Base-by-base conservation (phyloP, 2,888 invertebrate genomes). In the Pemphredon lugubris region DNA sequence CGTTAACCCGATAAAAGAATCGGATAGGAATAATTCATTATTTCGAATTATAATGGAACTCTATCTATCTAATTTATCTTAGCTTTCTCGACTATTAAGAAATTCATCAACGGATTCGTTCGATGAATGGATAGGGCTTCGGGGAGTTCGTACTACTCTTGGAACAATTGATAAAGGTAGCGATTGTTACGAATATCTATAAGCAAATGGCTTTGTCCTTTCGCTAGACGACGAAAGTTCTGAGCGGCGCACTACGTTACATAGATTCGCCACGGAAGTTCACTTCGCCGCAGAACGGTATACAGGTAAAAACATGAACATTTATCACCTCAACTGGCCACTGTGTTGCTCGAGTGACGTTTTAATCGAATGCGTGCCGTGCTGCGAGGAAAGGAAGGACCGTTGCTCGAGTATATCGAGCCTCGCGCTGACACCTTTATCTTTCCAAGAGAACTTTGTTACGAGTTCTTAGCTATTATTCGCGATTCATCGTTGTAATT, bases 11-110 rank as follows among this genome's bases (percentile, higher is more conserved):
- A n/a, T n/a, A n/a, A n/a, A n/a, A n/a, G n/a, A n/a, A n/a, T n/a
- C n/a, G n/a, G n/a, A n/a, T n/a, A n/a, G n/a, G n/a, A n/a, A n/a
- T n/a, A n/a, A n/a, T n/a, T n/a, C n/a, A n/a, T n/a, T n/a, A n/a
- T n/a, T n/a, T n/a, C n/a, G n/a, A 7, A 34, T 11, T n/a, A 11
- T 34, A 34, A n/a, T n/a, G n/a, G 11, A 11, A n/a, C 21, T 11
- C 34, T 64, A 64, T 72, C 72, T 16, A 26, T 34, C 14, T 64
- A 70, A 70, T 70, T 72, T 51, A 73, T 71, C 72, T 60, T 26
- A 9, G 16, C 51, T 57, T 64, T 64, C 11, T n/a, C 16, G 53
- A 5, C 23, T 47, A 63, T 70, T 73, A 73, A 71, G 72, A 57
- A 71, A 73, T 66, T 71, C 66, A 57, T 65, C 51, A 23, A 32